Base-by-base conservation (phyloP, 2,797 vertebrate genomes). In the Gambelia wislizenii region DNA sequence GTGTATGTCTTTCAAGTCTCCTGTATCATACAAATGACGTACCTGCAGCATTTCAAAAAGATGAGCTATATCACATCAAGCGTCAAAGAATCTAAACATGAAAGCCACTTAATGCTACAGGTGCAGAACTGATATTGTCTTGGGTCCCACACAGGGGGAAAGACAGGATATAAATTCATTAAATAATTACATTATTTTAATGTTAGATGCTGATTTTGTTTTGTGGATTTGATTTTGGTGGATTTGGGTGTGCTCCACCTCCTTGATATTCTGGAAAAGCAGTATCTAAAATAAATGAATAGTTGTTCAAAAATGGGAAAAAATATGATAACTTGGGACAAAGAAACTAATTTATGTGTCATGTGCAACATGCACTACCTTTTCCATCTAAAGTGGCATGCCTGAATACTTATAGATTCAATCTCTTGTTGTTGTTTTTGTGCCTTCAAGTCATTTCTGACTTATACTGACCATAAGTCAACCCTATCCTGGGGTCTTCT, bases 21-120 rank as follows among this genome's bases (percentile, higher is more conserved):
- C 98, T 0, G 98, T 98, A 92, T 99, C 98, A 18, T 98, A 96
- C 64, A 99, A 97, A 94, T 99, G 99, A 39, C 98, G 98, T 85
- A 99, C 98, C 99, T 99, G 95, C 72, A 93, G 93, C 2, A 70
- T 91, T 79, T 86, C 39, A 74, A 79, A 82, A 80, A 84, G 47
- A 61, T 67, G 3, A 5, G n/a, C 61, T 44, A 67, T 61, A 52
- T 80, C 47, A 54, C 47, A 42, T 67, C 14, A 0, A 52, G 13
- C n/a, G 83, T 85, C 3, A 74, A 74, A 39, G 85, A 93, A 83
- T 14, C 13, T 47, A 80, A 0, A 92, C 33, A 0, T 91, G 54
- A 74, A 91, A 81, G 8, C 79, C 42, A 4, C 61, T 81, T 20
- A 78, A 33, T 54, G 44, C 22, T 27, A 52, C 36, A 77, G 39